These are phyloP conservation scores for Sinodicranocentrus sp. DNA, from an alignment of 2,888 invertebrate species.

Conservation along the genomic window DNA sequence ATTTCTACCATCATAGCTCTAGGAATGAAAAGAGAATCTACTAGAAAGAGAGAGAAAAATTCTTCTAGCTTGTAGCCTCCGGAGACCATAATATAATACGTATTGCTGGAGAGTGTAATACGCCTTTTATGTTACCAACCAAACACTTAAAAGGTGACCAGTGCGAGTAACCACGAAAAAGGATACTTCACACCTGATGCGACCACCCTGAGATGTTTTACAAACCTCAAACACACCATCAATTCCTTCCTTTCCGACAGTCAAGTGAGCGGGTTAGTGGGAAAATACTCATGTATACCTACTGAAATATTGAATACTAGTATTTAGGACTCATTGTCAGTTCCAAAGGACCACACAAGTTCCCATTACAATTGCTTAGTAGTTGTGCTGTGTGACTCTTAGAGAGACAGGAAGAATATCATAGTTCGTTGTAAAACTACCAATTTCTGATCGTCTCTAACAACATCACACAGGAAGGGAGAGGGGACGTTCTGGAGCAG, in stretches of 20 bases:
- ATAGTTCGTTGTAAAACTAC: slow-evolving; percentile 30
- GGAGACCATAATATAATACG: slow-evolving; percentile 58
- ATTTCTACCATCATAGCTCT: background rate
- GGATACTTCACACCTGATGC: slow-evolving; percentile 66
- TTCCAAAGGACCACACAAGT: slow-evolving; percentile 12
- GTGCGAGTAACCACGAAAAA: slow-evolving; percentile 47
- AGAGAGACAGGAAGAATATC: slow-evolving; percentile 29
- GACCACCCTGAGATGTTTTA: slow-evolving; percentile 50
- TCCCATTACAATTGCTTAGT: slow-evolving; percentile 5
- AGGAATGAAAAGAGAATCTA: too few relatives aligned
- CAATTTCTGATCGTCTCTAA: slow-evolving; percentile 38
- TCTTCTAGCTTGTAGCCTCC: slow-evolving; percentile 31
- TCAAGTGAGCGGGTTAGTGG: background rate
- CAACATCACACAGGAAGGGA: slow-evolving; percentile 17
- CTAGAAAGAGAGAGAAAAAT: too few relatives aligned
- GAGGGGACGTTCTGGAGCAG: background rate
- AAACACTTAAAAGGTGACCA: slow-evolving; percentile 64
- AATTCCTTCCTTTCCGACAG: slow-evolving; percentile 17
- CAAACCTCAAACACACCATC: slow-evolving; percentile 53
- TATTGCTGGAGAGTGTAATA: slow-evolving; percentile 42
- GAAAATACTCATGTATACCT: background rate
- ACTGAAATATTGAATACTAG: slow-evolving; percentile 45
- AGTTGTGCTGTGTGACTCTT: slow-evolving; percentile 9
- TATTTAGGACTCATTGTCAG: slow-evolving; percentile 28
- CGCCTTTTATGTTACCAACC: slow-evolving; percentile 57